Base-by-base conservation (phyloP, 2,888 invertebrate genomes). In the Lepeophtheirus nordmannii region DNA sequence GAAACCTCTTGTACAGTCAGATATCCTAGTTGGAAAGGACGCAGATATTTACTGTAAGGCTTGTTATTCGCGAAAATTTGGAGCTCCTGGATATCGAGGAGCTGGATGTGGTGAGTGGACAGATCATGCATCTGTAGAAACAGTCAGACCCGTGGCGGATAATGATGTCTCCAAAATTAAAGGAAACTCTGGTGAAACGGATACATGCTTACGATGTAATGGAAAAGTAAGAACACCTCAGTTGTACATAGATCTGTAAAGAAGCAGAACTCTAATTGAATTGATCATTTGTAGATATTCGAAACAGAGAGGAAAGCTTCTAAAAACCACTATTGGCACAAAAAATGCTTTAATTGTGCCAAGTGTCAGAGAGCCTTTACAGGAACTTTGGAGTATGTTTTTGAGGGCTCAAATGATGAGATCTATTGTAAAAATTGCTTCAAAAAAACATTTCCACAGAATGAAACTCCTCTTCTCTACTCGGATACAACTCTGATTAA, bases 391-490 rank as follows among this genome's bases (percentile, higher is more conserved):
- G 58, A 66, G 22, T 65, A 86, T 80, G 88, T 87, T 81, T 89
- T 89, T 78, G 91, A 90, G 79, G 93, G 89, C 74, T 87, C 92
- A 73, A 90, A 93, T 77, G 88, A 87, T 82, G 88, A 93, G 76
- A 89, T 93, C 81, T 94, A 90, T 81, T 94, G 94, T 82, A 92
- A 88, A 86, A 69, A 72, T 30, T 66, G 66, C 66, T 41, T 41
- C 46, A 59, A 60, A 23, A 66, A 66, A 46, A 22, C 41, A 14
- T 66, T 61, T 30, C 66, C 66, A 9, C n/a, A 40, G 22, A 60
- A 22, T 17, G 66, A 66, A 39, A 40, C 41, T n/a, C 66, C 66
- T 20, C 41, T 53, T 8, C 38, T 59, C 8, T 66, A 60, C 59
- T 23, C 39, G 12, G 66, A 66, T 41, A 66, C 66, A 20, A 53